A percentile compares a stretch with the other conserved stretches of the same genome.
These are phyloP conservation scores for Melipona beecheii DNA, from an alignment of 2,888 invertebrate genomes.

Conservation along the genomic window DNA sequence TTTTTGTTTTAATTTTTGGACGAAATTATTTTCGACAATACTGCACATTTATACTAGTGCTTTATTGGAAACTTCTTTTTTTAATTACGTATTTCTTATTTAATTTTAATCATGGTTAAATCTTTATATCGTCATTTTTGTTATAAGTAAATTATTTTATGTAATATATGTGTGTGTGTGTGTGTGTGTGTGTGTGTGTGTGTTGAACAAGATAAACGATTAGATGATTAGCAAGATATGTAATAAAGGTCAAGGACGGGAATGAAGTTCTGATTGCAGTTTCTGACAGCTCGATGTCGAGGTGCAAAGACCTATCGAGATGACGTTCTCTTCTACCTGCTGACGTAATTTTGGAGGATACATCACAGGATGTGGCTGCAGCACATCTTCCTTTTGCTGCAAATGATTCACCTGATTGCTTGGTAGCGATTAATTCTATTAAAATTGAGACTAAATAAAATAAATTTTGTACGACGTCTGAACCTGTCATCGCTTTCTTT, in stretches of 20 bases:
- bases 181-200: background rate
- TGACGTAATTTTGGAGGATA: conserved; percentile 75
- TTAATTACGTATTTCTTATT: no score
- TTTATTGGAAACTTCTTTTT: background rate
- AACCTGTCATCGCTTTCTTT: no score
- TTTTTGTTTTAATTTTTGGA: background rate
- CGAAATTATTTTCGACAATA: background rate
- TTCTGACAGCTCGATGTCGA: conserved; percentile 69
- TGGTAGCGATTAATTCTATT: conserved; percentile 63
- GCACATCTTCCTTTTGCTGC: conserved; percentile 73
- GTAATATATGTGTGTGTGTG: no score
- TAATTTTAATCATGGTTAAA: no score
- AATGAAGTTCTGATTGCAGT: conserved; percentile 34
- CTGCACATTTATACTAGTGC: no score
- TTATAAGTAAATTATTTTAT: no score
- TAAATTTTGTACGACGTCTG: no score
- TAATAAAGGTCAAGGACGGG: conserved; percentile 11
- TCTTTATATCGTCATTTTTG: no score
- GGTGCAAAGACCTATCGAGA: conserved; percentile 71
- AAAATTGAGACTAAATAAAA: background rate
- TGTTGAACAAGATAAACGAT: background rate
- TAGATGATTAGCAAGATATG: background rate
- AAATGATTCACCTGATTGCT: conserved; percentile 73
- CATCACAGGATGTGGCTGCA: conserved; percentile 76
- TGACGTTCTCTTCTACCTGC: conserved; percentile 77